These are phyloP conservation scores for Avahi laniger DNA, from an alignment of 2,797 vertebrate genomes.

Conservation along the genomic window DNA sequence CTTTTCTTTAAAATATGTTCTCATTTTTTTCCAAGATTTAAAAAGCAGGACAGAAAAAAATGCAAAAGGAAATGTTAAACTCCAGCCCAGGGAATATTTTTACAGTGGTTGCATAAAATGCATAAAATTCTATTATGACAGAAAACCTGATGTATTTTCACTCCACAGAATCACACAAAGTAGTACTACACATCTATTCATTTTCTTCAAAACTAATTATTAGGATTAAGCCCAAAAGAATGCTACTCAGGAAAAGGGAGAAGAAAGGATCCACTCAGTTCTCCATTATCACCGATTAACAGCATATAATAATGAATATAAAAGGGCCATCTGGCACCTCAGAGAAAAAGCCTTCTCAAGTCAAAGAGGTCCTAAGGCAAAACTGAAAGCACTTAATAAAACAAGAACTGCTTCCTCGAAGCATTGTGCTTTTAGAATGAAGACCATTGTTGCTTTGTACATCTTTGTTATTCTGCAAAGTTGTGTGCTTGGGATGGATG, in stretches of 20 bases:
- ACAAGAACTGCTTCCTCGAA: not conserved
- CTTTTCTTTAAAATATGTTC: conserved; percentile 1
- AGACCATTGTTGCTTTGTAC: not conserved
- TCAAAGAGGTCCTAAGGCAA: not conserved
- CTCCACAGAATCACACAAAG: not conserved
- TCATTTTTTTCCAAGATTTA: fast-evolving
- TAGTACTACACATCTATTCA: not conserved
- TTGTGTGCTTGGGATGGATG: not conserved
- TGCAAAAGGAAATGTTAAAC: not conserved
- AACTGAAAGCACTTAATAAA: conserved; percentile 31
- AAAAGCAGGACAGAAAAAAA: not conserved
- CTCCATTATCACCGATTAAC: fast-evolving
- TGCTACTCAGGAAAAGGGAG: not conserved
- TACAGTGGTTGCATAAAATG: not conserved
- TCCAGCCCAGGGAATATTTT: conserved; percentile 29
- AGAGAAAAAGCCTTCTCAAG: not conserved
- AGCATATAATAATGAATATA: not conserved
- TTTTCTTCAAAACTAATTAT: conserved; percentile 58
- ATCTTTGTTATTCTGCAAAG: conserved; percentile 2
- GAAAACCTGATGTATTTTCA: conserved; percentile 31
- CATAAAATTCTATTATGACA: conserved; percentile 6
- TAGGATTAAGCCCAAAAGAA: conserved; percentile 17
- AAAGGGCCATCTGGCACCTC: not conserved
- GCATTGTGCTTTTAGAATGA: not conserved
- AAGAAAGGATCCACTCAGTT: not conserved